Evolutionary conservation across 2,888 invertebrate genomes (phyloP).

Genomic region (Caenorhabditis macrosperma): DNA sequence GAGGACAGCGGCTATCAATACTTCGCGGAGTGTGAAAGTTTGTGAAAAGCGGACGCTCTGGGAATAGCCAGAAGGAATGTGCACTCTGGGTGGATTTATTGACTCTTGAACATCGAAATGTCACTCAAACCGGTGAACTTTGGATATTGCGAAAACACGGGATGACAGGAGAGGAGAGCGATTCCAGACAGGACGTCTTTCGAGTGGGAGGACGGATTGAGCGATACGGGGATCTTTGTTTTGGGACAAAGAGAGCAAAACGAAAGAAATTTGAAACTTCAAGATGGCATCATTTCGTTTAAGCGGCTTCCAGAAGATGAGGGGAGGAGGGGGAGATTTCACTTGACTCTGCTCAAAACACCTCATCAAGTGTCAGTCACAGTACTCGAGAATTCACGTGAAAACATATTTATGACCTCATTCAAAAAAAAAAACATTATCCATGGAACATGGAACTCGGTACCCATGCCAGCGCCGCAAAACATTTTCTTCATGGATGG

Average conservation of each 20-base stretch:
- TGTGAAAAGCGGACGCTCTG: neutral
- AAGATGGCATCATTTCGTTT: slow-evolving; percentile 39
- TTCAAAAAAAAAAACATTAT: no score
- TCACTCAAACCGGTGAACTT: slow-evolving; percentile 43
- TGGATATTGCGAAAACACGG: slow-evolving; percentile 24
- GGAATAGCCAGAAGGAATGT: slow-evolving; percentile 12
- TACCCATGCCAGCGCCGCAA: slow-evolving; percentile 11
- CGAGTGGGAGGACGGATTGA: slow-evolving; percentile 48
- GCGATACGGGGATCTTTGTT: slow-evolving; percentile 11
- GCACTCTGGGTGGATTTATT: slow-evolving; percentile 27
- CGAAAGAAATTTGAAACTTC: slow-evolving; percentile 46
- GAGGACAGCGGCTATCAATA: slow-evolving; percentile 26
- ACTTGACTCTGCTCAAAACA: neutral
- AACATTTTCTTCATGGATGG: slow-evolving; percentile 39
- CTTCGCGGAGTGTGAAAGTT: slow-evolving; percentile 21
- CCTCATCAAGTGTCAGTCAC: neutral
- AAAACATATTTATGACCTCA: slow-evolving; percentile 2
- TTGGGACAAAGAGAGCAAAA: slow-evolving; percentile 13
- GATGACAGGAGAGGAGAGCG: slow-evolving; percentile 23
- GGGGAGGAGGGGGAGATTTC: no score
- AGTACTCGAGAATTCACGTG: neutral
- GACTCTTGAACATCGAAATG: slow-evolving; percentile 42
- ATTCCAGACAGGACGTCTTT: slow-evolving; percentile 28
- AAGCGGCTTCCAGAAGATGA: slow-evolving; percentile 34
- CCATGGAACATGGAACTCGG: slow-evolving; percentile 20